A percentile compares a stretch with the other conserved stretches of the same genome.
These are phyloP conservation scores for Exaiptasia diaphana DNA, from an alignment of 64 coral and sea anemone species.

Conservation along the genomic window DNA sequence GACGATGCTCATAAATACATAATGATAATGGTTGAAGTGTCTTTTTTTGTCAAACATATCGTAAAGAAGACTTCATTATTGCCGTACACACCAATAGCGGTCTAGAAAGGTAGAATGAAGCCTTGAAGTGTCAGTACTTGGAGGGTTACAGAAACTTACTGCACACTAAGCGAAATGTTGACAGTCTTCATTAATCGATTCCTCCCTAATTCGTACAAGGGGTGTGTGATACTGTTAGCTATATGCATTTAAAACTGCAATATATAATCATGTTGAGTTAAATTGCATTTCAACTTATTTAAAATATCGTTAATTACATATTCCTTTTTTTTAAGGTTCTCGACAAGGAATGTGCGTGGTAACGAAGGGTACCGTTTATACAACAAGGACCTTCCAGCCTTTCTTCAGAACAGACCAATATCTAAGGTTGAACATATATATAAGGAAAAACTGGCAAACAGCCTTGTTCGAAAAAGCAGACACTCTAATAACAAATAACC, in stretches of 20 bases:
- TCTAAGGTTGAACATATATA: neutral
- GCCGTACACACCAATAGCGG: slow-evolving; percentile 65
- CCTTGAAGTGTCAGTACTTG: slow-evolving; percentile 56
- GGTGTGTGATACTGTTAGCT: slow-evolving; percentile 11
- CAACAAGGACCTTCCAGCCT: neutral
- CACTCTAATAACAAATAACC: no score
- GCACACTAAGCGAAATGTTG: slow-evolving; percentile 39
- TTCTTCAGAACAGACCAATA: slow-evolving; percentile 9
- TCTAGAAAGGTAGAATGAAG: slow-evolving; percentile 63
- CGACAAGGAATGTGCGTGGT: slow-evolving; percentile 5
- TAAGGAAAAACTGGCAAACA: neutral
- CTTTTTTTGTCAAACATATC: neutral
- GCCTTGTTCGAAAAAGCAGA: neutral
- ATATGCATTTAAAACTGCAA: neutral
- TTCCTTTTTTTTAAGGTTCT: neutral
- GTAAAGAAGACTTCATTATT: slow-evolving; percentile 27
- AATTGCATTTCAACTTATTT: neutral
- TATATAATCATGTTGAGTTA: neutral
- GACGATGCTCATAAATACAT: neutral
- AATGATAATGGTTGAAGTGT: neutral
- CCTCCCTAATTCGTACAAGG: slow-evolving; percentile 32
- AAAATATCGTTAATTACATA: neutral
- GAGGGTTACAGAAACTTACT: slow-evolving; percentile 24
- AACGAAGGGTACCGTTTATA: neutral
- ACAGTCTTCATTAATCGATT: slow-evolving; percentile 36